Evolutionary conservation across 2,888 invertebrate genomes (phyloP), one percentile per base, ranked within the genome.

Genomic region (Drosophila eohydei): DNA sequence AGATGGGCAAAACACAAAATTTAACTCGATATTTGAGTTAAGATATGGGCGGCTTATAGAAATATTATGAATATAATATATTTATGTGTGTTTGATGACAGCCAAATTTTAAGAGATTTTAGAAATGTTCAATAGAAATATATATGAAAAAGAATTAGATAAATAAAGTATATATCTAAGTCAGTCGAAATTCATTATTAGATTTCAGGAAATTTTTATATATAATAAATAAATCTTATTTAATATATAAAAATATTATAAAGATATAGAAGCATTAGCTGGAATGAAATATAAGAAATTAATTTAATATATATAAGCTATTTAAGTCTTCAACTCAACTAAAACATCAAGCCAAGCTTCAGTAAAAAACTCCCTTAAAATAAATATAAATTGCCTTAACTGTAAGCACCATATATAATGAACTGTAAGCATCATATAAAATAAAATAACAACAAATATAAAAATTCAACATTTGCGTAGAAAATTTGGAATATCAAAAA

Each of bases 381-480:
- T 9, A 41, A 41, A 41, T 41, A 4, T 41, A 3, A 41, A 16
- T 16, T 0, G 21, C 21, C 21, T 21, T 21, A 21, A 21, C 21
- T 21, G 21, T 21, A 21, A 21, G 21, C 21, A 21, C 1, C 21
- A 21, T 21, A 21, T 21, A 21, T 21, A 1, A 21, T 21, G 21
- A 21, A 21, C 21, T 21, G 21, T 21, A 21, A 21, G 21, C 21
- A 21, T n/a, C 16, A 16, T 41, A 43, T 44, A 26, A 7, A 50
- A 32, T 12, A 21, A 34, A 28, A 6, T 54, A 12, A n/a, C 40
- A 16, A 16, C 12, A 16, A 55, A 55, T 40, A 8, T 69, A 55
- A 57, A 34, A 34, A 62, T 41, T 54, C 44, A 16, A 32, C 34
- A 71, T 56, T 63, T 76, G 34, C 48, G 46, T 26, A 60, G 60